Evolutionary conservation across 2,888 invertebrate genomes (phyloP).

Genomic region (Tethea ocularis): DNA sequence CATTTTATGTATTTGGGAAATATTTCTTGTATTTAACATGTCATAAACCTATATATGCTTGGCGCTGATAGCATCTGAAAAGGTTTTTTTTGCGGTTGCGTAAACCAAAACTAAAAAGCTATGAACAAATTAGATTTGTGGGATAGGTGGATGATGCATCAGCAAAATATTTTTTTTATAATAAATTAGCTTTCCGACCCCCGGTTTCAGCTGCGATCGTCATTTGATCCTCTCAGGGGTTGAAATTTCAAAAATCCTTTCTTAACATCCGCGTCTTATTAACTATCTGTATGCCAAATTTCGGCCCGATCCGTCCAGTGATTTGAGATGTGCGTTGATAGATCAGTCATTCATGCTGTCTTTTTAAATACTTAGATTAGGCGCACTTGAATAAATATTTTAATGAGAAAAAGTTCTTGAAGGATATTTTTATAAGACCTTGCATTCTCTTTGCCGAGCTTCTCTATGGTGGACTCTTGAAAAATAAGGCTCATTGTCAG

Average conservation of each 20-base stretch:
- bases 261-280: too few species aligned
- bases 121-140: not conserved
- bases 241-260: too few species aligned
- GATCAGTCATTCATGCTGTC: too few species aligned
- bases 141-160: not conserved
- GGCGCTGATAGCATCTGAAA: not conserved
- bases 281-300: too few species aligned
- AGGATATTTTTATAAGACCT: not conserved
- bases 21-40: not conserved
- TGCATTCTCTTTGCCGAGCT: conserved; percentile 14
- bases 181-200: too few species aligned
- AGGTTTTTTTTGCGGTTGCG: not conserved
- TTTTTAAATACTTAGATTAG: not conserved
- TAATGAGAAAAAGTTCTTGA: not conserved
- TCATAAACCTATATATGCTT: not conserved
- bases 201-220: too few species aligned
- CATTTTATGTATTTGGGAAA: not conserved
- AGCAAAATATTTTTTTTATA: too few species aligned
- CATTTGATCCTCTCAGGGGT: too few species aligned
- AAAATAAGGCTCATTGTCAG: conserved; percentile 68
- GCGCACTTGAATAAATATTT: not conserved
- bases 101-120: not conserved
- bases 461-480: conserved; percentile 42
- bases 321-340: too few species aligned
- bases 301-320: too few species aligned